Conservation (phyloP, 2,113 vertebrate species). For the Cyphomyrus plagiostoma region DNA sequence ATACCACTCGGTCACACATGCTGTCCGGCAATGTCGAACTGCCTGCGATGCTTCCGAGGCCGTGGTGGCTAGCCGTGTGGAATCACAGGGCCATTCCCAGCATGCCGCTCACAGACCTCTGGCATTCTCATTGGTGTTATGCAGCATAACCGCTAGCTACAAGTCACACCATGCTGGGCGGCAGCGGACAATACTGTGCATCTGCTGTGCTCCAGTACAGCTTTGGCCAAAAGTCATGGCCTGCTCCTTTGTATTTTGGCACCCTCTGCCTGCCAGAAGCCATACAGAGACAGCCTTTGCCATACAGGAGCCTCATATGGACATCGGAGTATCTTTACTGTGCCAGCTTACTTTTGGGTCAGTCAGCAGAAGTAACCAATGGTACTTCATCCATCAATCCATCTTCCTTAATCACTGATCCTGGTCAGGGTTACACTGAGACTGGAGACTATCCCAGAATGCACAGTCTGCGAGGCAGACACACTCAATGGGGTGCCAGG, state of each 20-base stretch:
- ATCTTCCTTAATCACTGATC: not conserved
- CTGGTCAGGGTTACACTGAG: not conserved
- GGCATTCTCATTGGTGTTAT: not conserved
- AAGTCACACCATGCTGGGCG: not conserved
- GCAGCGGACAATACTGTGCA: not conserved
- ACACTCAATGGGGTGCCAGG: not conserved
- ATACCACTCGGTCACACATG: not conserved
- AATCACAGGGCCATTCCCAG: not conserved
- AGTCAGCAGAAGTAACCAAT: not conserved
- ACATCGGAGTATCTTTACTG: not conserved
- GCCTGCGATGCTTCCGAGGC: not conserved
- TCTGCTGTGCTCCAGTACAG: not conserved
- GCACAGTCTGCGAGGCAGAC: not conserved
- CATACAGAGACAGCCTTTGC: not conserved
- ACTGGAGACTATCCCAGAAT: slow-evolving; percentile 1
- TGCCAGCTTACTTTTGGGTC: not conserved
- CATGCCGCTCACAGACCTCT: not conserved
- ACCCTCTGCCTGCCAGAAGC: not conserved
- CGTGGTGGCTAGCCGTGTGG: not conserved
- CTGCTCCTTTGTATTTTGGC: not conserved
- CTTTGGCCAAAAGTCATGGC: not conserved
- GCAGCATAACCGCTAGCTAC: not conserved
- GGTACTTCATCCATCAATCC: not conserved
- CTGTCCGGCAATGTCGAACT: not conserved
- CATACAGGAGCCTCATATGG: not conserved